Conservation (phyloP, 2,797 vertebrate species). For the Ispidina lecontei region DNA sequence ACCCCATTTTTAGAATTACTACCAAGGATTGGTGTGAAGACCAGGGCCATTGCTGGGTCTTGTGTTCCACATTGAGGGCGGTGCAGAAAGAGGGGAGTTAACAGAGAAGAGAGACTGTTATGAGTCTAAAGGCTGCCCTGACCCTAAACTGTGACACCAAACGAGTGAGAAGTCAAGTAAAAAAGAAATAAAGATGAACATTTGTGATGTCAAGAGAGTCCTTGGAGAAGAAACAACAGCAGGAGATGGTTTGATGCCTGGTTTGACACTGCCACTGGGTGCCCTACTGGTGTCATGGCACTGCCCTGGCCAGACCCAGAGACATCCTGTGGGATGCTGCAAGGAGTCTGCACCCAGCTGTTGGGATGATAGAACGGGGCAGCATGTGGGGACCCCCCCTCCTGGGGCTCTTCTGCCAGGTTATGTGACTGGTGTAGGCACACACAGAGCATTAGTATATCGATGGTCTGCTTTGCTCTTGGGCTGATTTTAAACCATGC, state of each 20-base stretch:
- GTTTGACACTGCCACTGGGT: not conserved
- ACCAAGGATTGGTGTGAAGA: too few relatives aligned
- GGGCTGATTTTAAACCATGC: not conserved
- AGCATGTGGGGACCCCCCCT: not conserved
- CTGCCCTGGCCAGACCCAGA: too few relatives aligned
- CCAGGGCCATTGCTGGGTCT: too few relatives aligned
- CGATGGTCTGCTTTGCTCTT: not conserved
- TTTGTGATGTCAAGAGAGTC: not conserved
- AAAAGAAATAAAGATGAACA: not conserved
- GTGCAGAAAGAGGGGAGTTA: too few relatives aligned
- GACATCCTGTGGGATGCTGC: not conserved
- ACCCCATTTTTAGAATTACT: too few relatives aligned
- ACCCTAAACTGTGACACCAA: too few relatives aligned
- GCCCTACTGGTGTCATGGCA: not conserved
- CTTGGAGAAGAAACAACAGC: rapidly evolving
- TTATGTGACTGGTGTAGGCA: rapidly evolving
- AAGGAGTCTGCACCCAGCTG: too few relatives aligned
- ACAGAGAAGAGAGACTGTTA: too few relatives aligned
- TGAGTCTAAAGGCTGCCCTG: too few relatives aligned
- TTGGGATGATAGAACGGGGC: not conserved
- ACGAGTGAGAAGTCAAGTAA: not conserved
- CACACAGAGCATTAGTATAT: not conserved
- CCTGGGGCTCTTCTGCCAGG: not conserved
- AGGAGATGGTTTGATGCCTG: not conserved
- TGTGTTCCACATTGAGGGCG: too few relatives aligned